Evolutionary conservation across 1,140 invertebrate genomes (phyloP), one percentile per base, ranked within the genome.

Genomic region (Drosophila oshimai): DNA sequence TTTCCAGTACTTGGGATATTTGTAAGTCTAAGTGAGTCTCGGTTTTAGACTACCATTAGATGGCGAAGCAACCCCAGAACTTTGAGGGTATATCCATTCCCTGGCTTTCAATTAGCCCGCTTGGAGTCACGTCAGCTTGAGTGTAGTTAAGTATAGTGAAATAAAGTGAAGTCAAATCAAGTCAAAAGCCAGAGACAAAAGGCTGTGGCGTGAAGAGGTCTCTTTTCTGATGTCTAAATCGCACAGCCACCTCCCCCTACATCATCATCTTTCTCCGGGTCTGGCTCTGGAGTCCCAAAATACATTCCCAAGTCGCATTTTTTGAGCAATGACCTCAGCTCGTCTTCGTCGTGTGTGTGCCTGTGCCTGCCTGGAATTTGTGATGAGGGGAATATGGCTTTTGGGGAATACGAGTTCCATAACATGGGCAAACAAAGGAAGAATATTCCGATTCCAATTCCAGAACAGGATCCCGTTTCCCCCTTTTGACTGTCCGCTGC

Each of bases 301-400:
- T 20, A 2, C 20, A 29, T 17, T 13, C 17, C 7, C 2, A 15
- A 36, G 28, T 31, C 20, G 6, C n/a, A 47, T 60, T 47, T 47
- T 62, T 67, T 74, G 60, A 80, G 62, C 58, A 74, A 86, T 72
- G 75, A 86, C 74, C 80, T 75, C 70, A 64, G 39, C 54, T 44
- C 42, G 44, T 55, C 37, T 53, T 58, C 62, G 22, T 50, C 17
- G 45, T 42, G 17, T 41, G 37, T 28, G 60, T 13, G 45, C 36
- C 12, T 41, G 37, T 28, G 60, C 45, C n/a, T 53, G 36, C 42
- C 18, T 20, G 31, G 50, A 57, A 47, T 62, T 57, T 24, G 6
- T 13, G 39, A 45, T 42, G n/a, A 54, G 37, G n/a, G 42, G 37
- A 57, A 15, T 2, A n/a, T 13, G 17, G n/a, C 0, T 33, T 29